Evolutionary conservation across 37 sponge, comb jelly and placozoan genomes (phyloP).

Genomic region (Sycon ciliatum): DNA sequence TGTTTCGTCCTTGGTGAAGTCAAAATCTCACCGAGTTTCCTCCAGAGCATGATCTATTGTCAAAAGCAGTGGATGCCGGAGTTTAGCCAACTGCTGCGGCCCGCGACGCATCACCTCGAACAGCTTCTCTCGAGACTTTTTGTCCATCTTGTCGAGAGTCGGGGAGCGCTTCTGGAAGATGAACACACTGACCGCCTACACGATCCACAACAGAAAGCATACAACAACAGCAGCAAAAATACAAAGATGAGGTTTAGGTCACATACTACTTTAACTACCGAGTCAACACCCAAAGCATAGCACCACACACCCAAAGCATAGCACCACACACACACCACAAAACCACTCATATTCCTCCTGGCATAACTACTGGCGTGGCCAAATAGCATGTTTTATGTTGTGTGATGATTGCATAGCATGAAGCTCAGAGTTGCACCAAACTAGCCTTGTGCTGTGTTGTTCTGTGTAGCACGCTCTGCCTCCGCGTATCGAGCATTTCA

Average conservation of each 20-base stretch:
- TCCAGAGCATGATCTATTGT: conserved; percentile 70
- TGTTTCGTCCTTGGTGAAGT: too few species aligned
- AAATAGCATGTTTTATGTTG: too few species aligned
- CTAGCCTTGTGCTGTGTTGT: too few species aligned
- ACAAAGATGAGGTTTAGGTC: background rate
- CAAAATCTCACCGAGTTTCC: conserved; percentile 48
- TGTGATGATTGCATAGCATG: too few species aligned
- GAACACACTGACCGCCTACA: conserved; percentile 64
- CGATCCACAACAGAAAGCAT: too few species aligned
- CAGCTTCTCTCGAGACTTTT: conserved; percentile 45
- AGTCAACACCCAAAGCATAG: background rate
- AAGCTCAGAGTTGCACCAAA: too few species aligned
- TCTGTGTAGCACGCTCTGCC: too few species aligned
- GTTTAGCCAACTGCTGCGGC: conserved; percentile 42
- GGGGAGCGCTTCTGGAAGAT: conserved; percentile 55
- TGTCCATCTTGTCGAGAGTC: conserved; percentile 57
- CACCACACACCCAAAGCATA: background rate
- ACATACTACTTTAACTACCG: background rate
- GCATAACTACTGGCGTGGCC: too few species aligned
- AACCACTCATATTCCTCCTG: too few species aligned
- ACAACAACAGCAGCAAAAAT: background rate
- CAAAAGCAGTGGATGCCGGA: conserved; percentile 63
- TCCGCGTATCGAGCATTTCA: too few species aligned
- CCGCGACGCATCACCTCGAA: conserved; percentile 51
- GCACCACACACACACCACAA: background rate